Base-by-base conservation (phyloP, 2,888 invertebrate species). In the Saturnia pavonia region DNA sequence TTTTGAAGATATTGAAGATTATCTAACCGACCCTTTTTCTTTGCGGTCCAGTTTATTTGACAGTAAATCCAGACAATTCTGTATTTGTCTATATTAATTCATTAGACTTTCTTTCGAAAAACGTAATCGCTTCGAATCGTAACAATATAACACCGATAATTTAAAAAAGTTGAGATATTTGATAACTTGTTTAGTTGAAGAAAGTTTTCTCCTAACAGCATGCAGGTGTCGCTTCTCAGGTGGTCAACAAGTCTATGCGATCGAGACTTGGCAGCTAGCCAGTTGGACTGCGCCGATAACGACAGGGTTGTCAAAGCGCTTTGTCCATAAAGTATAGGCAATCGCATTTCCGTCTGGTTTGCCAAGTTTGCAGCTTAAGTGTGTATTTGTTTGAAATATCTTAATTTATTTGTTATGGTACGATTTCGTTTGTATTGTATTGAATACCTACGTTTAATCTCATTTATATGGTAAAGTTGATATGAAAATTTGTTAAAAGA, bases 191-290 rank as follows among this genome's bases (percentile, higher is more conserved):
- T 60, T 7, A 14, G 9, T 60, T 11, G 57, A 27, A 27, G 25
- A 14, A 27, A 60, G 27, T 40, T n/a, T 65, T 65, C 40, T 19
- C 9, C n/a, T 19, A 65, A 40, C 65, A 40, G 51, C 40, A 43
- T 12, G 19, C 43, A 69, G 45, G 45, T 70, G 67, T 70, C 66
- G 65, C 27, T 45, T 66, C 42, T 54, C 70, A 70, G 70, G 69
- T 69, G 69, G 66, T 54, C 70, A 54, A 54, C 70, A 34, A 54
- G 67, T 70, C 70, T 70, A 67, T 8, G 42, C 42, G 66, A 70
- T 70, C 67, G 67, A 60, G 70, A 45, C 45, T 19, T 70, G 70
- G 70, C 70, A 34, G 12, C 19, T 14, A 12, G 70, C 70, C 70
- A 70, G 43, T 12, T 67, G 57, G 43, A 25, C 66, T 66, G 16